Evolutionary conservation across 2,888 invertebrate species (phyloP).

Genomic region (Erannis defoliaria): DNA sequence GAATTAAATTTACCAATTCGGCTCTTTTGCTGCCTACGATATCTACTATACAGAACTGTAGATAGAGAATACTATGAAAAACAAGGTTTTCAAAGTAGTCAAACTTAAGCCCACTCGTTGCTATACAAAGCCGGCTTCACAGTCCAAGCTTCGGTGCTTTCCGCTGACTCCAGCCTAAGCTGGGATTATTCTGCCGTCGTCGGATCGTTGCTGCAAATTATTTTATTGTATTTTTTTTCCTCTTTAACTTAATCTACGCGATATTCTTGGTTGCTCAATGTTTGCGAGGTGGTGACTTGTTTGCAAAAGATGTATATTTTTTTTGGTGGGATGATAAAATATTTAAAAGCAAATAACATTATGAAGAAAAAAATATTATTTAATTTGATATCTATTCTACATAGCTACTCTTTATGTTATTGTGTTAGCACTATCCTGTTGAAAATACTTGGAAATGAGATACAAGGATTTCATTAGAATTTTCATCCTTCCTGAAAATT

Average conservation of each 20-base stretch:
- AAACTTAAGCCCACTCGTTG: background rate
- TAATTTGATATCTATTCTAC: too few species aligned
- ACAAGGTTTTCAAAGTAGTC: background rate
- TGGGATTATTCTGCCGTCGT: constrained; percentile 59
- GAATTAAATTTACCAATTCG: too few species aligned
- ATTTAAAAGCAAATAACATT: background rate
- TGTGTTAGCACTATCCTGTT: too few species aligned
- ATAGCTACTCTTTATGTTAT: too few species aligned
- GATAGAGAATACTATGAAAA: background rate
- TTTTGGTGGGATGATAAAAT: background rate
- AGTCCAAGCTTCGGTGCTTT: constrained; percentile 17
- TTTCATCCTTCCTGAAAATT: too few species aligned
- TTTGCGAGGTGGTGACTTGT: constrained; percentile 6
- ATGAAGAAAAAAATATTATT: too few species aligned
- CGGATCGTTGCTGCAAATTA: constrained; percentile 61
- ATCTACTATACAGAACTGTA: too few species aligned
- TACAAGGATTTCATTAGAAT: too few species aligned
- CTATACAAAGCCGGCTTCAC: constrained; percentile 14
- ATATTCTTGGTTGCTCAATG: constrained; percentile 45
- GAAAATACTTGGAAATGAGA: too few species aligned
- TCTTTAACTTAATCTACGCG: constrained; percentile 61
- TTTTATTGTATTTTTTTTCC: constrained; percentile 65
- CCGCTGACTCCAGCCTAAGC: constrained; percentile 43
- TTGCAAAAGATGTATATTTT: background rate
- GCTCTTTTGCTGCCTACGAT: too few species aligned